A percentile compares a stretch with the other conserved stretches of the same genome.
These are phyloP conservation scores for Himalopsyche kuldschensis DNA, from an alignment of 2,888 invertebrate genomes.

Conservation along the genomic window DNA sequence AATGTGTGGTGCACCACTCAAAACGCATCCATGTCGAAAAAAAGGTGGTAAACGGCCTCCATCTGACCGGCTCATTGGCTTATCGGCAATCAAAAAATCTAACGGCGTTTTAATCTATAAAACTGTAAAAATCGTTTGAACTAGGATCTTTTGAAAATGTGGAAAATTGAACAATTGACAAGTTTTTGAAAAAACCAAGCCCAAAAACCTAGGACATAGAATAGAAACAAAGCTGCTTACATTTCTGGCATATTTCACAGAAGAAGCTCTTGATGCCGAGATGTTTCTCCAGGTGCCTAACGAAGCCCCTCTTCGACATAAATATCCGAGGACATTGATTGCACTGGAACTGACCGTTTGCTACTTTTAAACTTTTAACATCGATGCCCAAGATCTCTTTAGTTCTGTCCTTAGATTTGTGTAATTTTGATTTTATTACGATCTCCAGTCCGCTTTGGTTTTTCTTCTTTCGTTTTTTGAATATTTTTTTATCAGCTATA, in stretches of 20 bases:
- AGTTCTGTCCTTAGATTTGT: not conserved
- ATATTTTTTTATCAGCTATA: not conserved
- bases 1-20: too few species aligned
- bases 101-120: too few species aligned
- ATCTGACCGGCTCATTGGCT: too few species aligned
- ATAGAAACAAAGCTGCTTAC: conserved; percentile 7
- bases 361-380: conserved; percentile 16
- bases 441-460: not conserved
- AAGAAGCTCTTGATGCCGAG: conserved; percentile 33
- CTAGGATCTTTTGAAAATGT: too few species aligned
- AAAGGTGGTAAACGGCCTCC: too few species aligned
- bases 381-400: conserved; percentile 27
- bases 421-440: not conserved
- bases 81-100: too few species aligned
- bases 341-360: conserved; percentile 21
- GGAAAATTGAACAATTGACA: too few species aligned
- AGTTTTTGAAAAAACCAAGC: too few species aligned
- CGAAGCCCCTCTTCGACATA: conserved; percentile 11
- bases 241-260: conserved; percentile 35
- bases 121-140: too few species aligned
- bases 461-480: not conserved
- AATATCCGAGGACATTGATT: conserved; percentile 25
- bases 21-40: too few species aligned
- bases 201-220: too few species aligned
- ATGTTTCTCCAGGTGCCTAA: conserved; percentile 29